Percentiles rank a stretch among this genome's conserved stretches.
phyloP scores from a whole-genome alignment of 2,113 vertebrate species.

The Bubo bubo region DNA sequence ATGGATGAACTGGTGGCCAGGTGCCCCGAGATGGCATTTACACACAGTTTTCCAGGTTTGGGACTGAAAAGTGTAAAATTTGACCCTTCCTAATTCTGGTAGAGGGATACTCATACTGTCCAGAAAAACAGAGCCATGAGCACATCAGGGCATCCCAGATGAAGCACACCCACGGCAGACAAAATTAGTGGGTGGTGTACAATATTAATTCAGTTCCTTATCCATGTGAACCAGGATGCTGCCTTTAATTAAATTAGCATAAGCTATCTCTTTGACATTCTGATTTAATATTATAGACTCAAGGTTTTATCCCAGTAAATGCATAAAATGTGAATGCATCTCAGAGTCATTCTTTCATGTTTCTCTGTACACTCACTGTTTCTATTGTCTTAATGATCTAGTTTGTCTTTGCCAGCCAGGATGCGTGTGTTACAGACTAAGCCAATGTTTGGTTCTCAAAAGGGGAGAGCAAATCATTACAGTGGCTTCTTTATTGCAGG shows the following conservation, averaged over 20 bases:
- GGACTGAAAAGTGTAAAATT: neutral
- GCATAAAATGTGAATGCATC: neutral
- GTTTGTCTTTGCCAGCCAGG: conserved; percentile 12
- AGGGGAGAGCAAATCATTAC: neutral
- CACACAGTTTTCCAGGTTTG: neutral
- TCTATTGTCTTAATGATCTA: conserved; percentile 1
- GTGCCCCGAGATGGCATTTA: neutral
- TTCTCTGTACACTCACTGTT: neutral
- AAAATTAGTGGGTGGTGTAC: conserved; percentile 12
- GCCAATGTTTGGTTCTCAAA: neutral
- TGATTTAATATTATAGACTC: conserved; percentile 15
- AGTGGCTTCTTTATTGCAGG: neutral
- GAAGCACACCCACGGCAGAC: neutral
- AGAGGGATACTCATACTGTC: neutral
- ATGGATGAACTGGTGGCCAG: neutral
- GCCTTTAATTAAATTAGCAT: conserved; percentile 67
- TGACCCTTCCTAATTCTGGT: neutral
- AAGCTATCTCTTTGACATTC: conserved; percentile 33
- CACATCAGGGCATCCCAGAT: neutral
- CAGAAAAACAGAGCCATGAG: neutral
- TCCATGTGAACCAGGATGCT: neutral
- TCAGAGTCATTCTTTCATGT: neutral
- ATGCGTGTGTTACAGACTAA: neutral
- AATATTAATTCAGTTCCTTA: conserved; percentile 22
- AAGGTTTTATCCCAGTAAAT: conserved; percentile 6